phyloP scores from a whole-genome alignment of 2,797 vertebrate species.

The Dermochelys coriacea region DNA sequence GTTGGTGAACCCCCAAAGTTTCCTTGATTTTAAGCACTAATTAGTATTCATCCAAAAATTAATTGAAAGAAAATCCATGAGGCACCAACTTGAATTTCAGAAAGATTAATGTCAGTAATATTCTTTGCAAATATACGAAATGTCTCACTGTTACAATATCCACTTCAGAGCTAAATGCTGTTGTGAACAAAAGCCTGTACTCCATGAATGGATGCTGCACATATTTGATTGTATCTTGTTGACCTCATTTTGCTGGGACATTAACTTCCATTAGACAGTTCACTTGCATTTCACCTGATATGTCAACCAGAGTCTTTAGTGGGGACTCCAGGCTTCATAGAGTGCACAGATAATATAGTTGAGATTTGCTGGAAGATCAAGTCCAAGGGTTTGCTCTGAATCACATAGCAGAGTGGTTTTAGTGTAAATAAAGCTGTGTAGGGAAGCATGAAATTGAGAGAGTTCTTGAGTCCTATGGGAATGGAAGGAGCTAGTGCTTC shows the following conservation, averaged over 20 bases:
- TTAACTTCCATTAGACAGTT: slow-evolving; percentile 73
- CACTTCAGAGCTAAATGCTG: slow-evolving; percentile 10
- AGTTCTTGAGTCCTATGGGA: slow-evolving; percentile 76
- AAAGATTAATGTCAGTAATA: background rate
- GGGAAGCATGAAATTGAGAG: slow-evolving; percentile 86
- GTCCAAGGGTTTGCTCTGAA: slow-evolving; percentile 77
- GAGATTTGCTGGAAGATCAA: slow-evolving; percentile 76
- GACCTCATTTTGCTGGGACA: slow-evolving; percentile 69
- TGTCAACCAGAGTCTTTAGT: slow-evolving; percentile 50
- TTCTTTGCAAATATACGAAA: background rate
- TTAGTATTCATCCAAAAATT: background rate
- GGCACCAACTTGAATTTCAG: background rate
- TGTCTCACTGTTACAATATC: background rate
- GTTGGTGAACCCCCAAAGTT: background rate
- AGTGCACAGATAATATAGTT: slow-evolving; percentile 66
- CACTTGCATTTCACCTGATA: slow-evolving; percentile 70
- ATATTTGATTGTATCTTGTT: slow-evolving; percentile 62
- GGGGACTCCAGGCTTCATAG: slow-evolving; percentile 59
- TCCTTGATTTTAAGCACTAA: background rate
- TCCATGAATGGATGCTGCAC: slow-evolving; percentile 11
- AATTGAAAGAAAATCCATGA: background rate
- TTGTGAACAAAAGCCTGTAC: slow-evolving; percentile 42
- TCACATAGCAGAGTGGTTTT: slow-evolving; percentile 75
- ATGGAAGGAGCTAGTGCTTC: slow-evolving; percentile 69
- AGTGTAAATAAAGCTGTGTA: slow-evolving; percentile 83